phyloP scores from a whole-genome alignment of 2,797 vertebrate genomes.

The Strix occidentalis region DNA sequence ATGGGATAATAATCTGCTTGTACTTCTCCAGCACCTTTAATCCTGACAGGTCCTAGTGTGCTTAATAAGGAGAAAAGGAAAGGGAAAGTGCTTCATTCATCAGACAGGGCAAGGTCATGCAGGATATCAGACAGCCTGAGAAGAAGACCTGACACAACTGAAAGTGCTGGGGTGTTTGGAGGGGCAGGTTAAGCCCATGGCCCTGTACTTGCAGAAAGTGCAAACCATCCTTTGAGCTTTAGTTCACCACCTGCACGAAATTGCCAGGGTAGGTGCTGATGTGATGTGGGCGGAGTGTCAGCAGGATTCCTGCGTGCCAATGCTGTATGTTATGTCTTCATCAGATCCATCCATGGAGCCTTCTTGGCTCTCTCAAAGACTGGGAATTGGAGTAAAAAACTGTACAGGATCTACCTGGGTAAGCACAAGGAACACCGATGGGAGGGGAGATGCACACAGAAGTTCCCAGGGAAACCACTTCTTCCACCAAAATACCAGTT shows the following conservation, averaged over 20 bases:
- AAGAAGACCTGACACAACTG: background rate
- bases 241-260: background rate
- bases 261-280: background rate
- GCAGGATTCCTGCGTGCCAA: background rate
- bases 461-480: background rate
- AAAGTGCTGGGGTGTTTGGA: background rate
- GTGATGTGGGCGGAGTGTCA: background rate
- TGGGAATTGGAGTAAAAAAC: background rate
- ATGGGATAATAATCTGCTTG: constrained; percentile 33
- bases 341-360: background rate
- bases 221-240: background rate
- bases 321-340: background rate
- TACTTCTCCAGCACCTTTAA: constrained; percentile 36
- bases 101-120: background rate
- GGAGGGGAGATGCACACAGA: background rate
- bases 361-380: background rate
- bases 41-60: background rate
- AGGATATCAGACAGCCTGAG: background rate
- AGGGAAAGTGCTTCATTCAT: background rate
- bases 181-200: background rate
- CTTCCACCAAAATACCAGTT: background rate
- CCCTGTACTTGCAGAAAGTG: background rate
- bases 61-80: constrained; percentile 3
- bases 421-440: background rate
- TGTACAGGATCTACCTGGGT: background rate